phyloP scores from a whole-genome alignment of 2,888 invertebrate species.

The Cheilosia grossa region DNA sequence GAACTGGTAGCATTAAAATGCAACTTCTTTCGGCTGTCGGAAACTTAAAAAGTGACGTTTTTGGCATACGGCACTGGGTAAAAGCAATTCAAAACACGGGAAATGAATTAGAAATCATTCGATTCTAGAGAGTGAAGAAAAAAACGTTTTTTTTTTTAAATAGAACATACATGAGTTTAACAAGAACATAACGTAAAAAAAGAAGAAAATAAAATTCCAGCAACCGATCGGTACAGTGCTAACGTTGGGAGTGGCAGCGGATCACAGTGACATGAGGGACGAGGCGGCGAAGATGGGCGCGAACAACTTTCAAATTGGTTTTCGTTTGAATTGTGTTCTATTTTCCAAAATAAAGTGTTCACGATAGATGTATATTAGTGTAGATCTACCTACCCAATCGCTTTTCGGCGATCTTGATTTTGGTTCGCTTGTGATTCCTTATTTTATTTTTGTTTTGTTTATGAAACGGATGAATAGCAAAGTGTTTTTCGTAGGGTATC shows the following conservation, averaged over 20 bases:
- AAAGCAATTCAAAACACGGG: not conserved
- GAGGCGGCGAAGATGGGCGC: not conserved
- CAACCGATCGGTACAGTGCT: not conserved
- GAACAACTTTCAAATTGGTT: constrained; percentile 31
- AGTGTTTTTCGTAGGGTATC: constrained; percentile 21
- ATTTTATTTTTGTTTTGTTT: constrained; percentile 34
- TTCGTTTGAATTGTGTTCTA: constrained; percentile 31
- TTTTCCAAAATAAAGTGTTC: constrained; percentile 37
- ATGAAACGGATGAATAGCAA: constrained; percentile 44
- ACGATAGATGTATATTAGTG: constrained; percentile 35
- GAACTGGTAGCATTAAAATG: constrained; percentile 23
- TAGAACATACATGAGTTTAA: not conserved
- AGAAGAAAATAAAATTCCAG: constrained; percentile 1
- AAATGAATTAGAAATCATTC: not conserved
- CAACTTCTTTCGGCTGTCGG: not conserved
- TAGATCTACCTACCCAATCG: constrained; percentile 10
- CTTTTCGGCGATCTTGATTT: constrained; percentile 22
- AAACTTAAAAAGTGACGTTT: constrained; percentile 19
- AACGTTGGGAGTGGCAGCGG: no score
- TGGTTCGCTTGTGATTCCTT: constrained; percentile 15
- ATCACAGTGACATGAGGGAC: no score
- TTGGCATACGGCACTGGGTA: constrained; percentile 3
- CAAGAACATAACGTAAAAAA: not conserved
- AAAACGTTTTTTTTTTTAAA: not conserved
- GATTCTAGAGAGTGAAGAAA: not conserved